phyloP scores from a whole-genome alignment of 2,113 vertebrate genomes.

The Garra rufa region DNA sequence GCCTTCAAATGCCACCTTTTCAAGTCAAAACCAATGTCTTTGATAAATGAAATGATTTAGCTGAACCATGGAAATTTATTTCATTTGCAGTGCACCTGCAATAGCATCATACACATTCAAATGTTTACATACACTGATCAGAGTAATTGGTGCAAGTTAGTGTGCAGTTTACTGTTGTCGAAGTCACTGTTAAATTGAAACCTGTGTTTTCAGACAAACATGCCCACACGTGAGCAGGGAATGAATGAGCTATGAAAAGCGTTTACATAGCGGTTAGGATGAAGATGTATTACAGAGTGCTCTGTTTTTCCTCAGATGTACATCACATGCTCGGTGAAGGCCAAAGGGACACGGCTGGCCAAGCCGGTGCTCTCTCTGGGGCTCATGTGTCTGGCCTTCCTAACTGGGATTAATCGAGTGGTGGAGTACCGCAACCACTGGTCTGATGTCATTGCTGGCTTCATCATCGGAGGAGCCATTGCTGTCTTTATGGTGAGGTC shows the following conservation, averaged over 20 bases:
- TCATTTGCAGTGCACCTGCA: too few relatives aligned
- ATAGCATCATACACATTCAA: not conserved
- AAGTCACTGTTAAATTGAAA: not conserved
- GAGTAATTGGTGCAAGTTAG: not conserved
- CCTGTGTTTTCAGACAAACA: not conserved
- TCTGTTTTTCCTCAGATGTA: slow-evolving; percentile 82
- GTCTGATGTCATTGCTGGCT: slow-evolving; percentile 86
- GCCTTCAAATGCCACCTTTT: slow-evolving; percentile 18
- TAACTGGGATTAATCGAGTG: slow-evolving; percentile 86
- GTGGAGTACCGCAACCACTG: slow-evolving; percentile 92
- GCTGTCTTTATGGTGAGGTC: slow-evolving; percentile 87
- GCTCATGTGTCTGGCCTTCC: slow-evolving; percentile 84
- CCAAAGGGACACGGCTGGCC: slow-evolving; percentile 88
- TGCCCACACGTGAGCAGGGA: slow-evolving; percentile 2
- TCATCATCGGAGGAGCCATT: slow-evolving; percentile 84
- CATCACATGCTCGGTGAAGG: slow-evolving; percentile 85
- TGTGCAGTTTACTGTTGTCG: not conserved
- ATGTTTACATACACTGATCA: not conserved
- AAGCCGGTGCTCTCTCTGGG: slow-evolving; percentile 87
- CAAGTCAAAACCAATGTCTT: not conserved
- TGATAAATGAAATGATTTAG: not conserved
- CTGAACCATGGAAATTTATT: not conserved
- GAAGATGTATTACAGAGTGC: slow-evolving; percentile 44
- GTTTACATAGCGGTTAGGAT: not conserved
- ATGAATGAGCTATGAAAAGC: not conserved